phyloP scores from a whole-genome alignment of 2,797 vertebrate genomes.

The Picus viridis region DNA sequence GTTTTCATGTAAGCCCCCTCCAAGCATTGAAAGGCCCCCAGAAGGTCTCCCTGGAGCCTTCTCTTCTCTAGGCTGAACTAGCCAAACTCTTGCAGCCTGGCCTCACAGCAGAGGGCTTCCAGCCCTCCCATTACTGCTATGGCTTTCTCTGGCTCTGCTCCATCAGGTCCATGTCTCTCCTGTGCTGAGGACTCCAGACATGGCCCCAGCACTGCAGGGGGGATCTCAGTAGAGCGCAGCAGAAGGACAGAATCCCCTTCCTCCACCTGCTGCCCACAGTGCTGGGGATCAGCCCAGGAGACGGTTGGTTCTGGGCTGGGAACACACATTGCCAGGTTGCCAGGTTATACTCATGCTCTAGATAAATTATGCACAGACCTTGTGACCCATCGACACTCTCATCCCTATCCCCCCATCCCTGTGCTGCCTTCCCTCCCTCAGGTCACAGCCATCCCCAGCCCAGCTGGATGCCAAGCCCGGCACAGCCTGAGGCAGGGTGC shows the following conservation, averaged over 20 bases:
- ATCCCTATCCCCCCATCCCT: background rate
- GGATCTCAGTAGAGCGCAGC: background rate
- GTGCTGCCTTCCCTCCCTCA: background rate
- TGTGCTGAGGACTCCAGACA: background rate
- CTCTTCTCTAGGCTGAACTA: background rate
- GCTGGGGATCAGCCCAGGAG: background rate
- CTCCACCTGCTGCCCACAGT: background rate
- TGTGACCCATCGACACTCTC: background rate
- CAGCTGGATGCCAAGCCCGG: accelerated
- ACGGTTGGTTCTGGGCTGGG: background rate
- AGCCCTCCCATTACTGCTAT: background rate
- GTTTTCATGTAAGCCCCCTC: background rate
- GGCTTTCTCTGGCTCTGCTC: background rate
- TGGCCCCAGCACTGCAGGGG: background rate
- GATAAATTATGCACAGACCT: accelerated
- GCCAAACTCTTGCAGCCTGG: background rate
- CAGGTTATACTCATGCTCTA: accelerated
- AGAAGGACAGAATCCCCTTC: background rate
- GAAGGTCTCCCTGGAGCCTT: background rate
- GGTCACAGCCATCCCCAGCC: accelerated
- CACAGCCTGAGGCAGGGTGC: background rate
- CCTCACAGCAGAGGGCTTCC: background rate
- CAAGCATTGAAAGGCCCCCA: background rate
- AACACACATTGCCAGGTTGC: background rate
- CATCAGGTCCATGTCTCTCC: background rate